Percentiles rank a stretch among this genome's conserved stretches.
Conservation (phyloP, 2,888 invertebrate species). For the Cheilosia grossa region DNA sequence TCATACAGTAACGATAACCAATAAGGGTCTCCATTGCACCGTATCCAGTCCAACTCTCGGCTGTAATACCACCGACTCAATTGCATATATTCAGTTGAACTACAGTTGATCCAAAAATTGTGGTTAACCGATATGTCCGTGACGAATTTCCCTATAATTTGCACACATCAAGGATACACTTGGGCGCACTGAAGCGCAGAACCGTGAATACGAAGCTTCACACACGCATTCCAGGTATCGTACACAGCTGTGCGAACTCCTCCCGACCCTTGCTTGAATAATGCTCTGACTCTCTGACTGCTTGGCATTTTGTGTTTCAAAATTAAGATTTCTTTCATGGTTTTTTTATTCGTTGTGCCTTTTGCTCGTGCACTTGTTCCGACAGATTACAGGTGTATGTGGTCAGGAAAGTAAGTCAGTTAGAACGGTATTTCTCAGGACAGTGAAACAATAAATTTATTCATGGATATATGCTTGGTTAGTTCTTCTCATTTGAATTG, state of each 20-base stretch:
- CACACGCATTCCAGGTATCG: slow-evolving; percentile 61
- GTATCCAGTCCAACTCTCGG: slow-evolving; percentile 21
- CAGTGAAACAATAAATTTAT: slow-evolving; percentile 54
- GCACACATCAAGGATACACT: slow-evolving; percentile 67
- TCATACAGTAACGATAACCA: slow-evolving; percentile 9
- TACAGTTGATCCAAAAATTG: slow-evolving; percentile 57
- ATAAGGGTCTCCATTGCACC: slow-evolving; percentile 42
- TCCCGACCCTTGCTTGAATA: slow-evolving; percentile 25
- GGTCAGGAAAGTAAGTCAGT: slow-evolving; percentile 32
- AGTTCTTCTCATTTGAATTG: slow-evolving; percentile 57
- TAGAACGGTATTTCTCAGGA: slow-evolving; percentile 59
- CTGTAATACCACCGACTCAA: neutral
- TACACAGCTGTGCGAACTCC: slow-evolving; percentile 43
- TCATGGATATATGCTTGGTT: slow-evolving; percentile 62
- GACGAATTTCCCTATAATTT: slow-evolving; percentile 72
- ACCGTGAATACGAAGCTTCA: slow-evolving; percentile 51
- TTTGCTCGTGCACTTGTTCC: slow-evolving; percentile 43
- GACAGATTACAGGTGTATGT: slow-evolving; percentile 47
- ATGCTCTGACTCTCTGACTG: neutral
- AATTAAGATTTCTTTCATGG: slow-evolving; percentile 25
- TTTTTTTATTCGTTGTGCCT: neutral
- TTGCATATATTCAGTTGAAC: slow-evolving; percentile 34
- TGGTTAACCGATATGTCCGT: slow-evolving; percentile 74
- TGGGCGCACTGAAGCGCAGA: slow-evolving; percentile 63
- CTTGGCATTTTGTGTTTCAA: slow-evolving; percentile 11